Conservation (phyloP, 2,797 vertebrate species). For the Cossypha dichroa region DNA sequence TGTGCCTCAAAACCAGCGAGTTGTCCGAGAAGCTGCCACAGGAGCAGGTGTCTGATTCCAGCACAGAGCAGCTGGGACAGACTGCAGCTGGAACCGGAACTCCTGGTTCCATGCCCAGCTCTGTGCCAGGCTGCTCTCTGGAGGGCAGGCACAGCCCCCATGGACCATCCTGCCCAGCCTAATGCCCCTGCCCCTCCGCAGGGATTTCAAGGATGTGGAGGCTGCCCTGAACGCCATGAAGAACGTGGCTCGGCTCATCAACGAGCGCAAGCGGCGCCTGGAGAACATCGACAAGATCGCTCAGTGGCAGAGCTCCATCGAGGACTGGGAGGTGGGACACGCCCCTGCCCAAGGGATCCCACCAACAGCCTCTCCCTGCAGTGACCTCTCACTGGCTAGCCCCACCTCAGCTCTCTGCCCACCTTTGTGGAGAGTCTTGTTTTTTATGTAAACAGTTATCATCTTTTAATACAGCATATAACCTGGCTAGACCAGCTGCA, state of each 20-base stretch:
- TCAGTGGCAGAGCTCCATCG: constrained; percentile 94
- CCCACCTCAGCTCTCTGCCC: not conserved
- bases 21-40: not conserved
- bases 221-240: constrained; percentile 96
- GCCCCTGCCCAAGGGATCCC: not conserved
- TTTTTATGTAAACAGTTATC: not conserved
- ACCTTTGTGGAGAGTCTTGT: too few relatives aligned
- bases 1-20: not conserved
- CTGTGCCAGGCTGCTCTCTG: not conserved
- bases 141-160: not conserved
- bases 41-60: fast-evolving
- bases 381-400: not conserved
- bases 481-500: not conserved
- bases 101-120: not conserved
- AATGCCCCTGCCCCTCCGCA: constrained; percentile 47
- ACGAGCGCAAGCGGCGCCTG: constrained; percentile 91
- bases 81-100: not conserved
- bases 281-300: constrained; percentile 98
- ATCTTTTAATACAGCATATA: not conserved
- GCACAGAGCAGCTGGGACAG: not conserved
- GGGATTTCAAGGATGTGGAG: constrained; percentile 94
- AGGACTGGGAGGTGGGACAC: constrained; percentile 91
- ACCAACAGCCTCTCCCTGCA: not conserved
- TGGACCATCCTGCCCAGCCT: fast-evolving
- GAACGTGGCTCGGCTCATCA: constrained; percentile 93